A percentile compares a stretch with the other conserved stretches of the same genome.
Conservation (phyloP, 2,113 vertebrate species). For the Urocitellus parryii region DNA sequence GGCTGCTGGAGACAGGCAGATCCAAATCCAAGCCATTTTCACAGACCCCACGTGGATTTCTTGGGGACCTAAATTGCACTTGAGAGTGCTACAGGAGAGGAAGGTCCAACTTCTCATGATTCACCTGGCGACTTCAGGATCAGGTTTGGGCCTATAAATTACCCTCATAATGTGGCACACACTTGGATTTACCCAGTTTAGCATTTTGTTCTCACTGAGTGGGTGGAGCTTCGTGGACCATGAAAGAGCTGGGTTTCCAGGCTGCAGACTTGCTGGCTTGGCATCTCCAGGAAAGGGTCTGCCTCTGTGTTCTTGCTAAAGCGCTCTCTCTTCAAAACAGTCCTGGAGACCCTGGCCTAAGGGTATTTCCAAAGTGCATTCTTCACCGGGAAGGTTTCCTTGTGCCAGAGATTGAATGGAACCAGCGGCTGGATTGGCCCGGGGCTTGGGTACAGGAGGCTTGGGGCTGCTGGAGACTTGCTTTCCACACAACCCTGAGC, state of each 20-base stretch:
- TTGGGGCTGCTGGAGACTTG: neutral
- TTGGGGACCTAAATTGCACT: neutral
- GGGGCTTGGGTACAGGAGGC: neutral
- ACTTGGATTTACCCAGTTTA: neutral
- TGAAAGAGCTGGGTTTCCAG: neutral
- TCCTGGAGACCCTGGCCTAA: neutral
- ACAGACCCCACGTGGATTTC: fast-evolving
- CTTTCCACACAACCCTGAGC: constrained; percentile 56
- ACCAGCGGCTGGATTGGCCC: constrained; percentile 1
- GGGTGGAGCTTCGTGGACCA: neutral
- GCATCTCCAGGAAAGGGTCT: neutral
- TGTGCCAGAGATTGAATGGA: neutral
- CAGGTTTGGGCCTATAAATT: neutral
- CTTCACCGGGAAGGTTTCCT: neutral
- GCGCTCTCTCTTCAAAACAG: neutral
- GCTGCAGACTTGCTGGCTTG: neutral
- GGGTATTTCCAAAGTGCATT: constrained; percentile 19
- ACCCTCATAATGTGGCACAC: neutral
- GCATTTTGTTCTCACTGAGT: neutral
- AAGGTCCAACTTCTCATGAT: fast-evolving
- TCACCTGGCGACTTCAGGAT: neutral
- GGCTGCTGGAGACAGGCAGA: fast-evolving
- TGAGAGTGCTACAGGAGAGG: too few relatives aligned
- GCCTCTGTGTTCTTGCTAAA: neutral
- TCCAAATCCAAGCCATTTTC: neutral